These are phyloP conservation scores for Otis tarda DNA, from an alignment of 2,113 vertebrate genomes.

Conservation along the genomic window DNA sequence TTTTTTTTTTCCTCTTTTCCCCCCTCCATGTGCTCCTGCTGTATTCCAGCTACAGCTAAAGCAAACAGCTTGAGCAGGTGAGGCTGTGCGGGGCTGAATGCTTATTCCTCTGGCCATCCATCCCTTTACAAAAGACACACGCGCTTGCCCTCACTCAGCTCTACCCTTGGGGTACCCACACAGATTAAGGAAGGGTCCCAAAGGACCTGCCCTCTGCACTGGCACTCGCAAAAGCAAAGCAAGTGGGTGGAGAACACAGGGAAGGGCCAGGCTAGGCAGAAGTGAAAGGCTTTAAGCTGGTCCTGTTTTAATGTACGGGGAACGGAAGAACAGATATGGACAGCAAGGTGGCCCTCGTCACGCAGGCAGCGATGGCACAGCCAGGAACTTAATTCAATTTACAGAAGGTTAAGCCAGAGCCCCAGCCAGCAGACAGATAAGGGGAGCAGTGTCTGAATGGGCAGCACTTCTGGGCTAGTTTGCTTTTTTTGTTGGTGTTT, in stretches of 20 bases:
- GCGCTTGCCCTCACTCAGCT: not conserved
- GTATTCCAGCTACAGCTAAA: not conserved
- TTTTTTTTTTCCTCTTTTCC: not conserved
- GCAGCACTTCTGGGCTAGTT: not conserved
- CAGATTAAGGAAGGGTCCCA: not conserved
- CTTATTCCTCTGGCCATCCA: not conserved
- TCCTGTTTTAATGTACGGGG: rapidly evolving
- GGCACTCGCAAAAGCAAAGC: not conserved
- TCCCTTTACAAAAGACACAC: not conserved
- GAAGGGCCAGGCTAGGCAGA: not conserved
- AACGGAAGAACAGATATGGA: not conserved
- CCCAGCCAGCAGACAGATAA: not conserved
- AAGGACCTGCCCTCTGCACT: not conserved
- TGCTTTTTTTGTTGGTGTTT: not conserved
- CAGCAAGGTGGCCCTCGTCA: not conserved
- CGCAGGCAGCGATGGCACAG: not conserved
- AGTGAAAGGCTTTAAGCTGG: not conserved
- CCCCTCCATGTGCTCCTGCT: not conserved
- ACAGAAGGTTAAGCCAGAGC: not conserved
- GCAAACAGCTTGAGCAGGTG: not conserved
- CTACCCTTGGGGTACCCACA: not conserved
- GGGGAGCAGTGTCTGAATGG: not conserved
- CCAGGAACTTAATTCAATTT: not conserved
- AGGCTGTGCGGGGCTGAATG: rapidly evolving
- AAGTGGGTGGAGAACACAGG: not conserved